A percentile compares a stretch with the other conserved stretches of the same genome.
These are phyloP conservation scores for Lucifuga dentata DNA, from an alignment of 2,113 vertebrate species.

Conservation along the genomic window DNA sequence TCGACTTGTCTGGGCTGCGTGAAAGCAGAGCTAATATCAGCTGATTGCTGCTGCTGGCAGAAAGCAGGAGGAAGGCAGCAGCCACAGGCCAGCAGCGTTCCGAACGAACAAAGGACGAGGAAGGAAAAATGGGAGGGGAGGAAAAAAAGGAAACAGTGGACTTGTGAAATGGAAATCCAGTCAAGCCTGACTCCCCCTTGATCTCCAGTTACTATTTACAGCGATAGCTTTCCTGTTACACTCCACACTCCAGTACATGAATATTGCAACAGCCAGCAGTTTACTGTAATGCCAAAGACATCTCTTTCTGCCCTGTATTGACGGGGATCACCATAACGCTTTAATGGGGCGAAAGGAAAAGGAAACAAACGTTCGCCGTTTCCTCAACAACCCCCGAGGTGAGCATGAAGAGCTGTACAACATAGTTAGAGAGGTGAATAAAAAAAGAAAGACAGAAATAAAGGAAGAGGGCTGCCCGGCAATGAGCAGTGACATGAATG, in stretches of 20 bases:
- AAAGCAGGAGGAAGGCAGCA: conserved; percentile 1
- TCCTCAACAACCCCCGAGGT: conserved; percentile 10
- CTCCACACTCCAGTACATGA: conserved; percentile 49
- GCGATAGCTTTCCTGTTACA: conserved; percentile 41
- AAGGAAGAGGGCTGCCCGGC: conserved; percentile 12
- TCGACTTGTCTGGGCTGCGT: too few species aligned
- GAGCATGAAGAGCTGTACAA: conserved; percentile 2
- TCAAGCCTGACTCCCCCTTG: conserved; percentile 38
- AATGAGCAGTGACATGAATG: conserved; percentile 24
- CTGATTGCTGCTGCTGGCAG: conserved; percentile 39
- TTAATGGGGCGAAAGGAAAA: conserved; percentile 38
- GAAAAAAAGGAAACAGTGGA: conserved; percentile 30
- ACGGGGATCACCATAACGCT: conserved; percentile 27
- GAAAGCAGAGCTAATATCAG: conserved; percentile 25
- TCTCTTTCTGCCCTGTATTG: conserved; percentile 37
- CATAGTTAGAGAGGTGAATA: conserved; percentile 11
- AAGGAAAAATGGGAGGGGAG: neutral
- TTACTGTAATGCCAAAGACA: conserved; percentile 67
- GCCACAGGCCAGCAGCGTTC: conserved; percentile 24
- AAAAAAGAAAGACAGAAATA: conserved; percentile 26
- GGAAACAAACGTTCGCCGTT: conserved; percentile 10
- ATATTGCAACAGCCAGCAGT: conserved; percentile 68
- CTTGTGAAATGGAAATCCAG: conserved; percentile 63
- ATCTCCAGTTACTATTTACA: conserved; percentile 66
- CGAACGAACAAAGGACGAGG: conserved; percentile 26